phyloP scores from a whole-genome alignment of 2,113 vertebrate species.

The Otocyon megalotis region DNA sequence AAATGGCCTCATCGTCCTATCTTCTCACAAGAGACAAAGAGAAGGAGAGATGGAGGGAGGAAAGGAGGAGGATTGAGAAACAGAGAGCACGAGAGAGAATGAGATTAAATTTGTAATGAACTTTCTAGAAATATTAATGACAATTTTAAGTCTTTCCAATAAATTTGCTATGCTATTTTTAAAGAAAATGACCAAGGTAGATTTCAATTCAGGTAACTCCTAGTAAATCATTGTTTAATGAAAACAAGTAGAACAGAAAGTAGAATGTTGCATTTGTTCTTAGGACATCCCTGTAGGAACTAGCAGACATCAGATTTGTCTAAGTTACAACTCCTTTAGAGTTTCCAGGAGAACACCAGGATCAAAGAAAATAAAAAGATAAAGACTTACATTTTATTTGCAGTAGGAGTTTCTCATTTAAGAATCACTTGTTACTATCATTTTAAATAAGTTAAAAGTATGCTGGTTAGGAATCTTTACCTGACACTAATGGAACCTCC shows the following conservation, averaged over 20 bases:
- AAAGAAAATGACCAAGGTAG: constrained; percentile 15
- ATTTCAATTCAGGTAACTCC: constrained; percentile 42
- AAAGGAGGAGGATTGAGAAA: neutral
- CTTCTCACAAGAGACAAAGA: neutral
- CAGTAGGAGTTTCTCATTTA: constrained; percentile 58
- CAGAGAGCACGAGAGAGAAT: neutral
- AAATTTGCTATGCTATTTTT: constrained; percentile 38
- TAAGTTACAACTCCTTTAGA: constrained; percentile 58
- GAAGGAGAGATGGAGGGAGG: neutral
- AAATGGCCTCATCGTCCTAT: neutral
- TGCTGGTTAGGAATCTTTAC: constrained; percentile 63
- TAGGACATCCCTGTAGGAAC: neutral
- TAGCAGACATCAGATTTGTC: constrained; percentile 60
- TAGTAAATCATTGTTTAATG: constrained; percentile 72
- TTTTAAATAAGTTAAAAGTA: constrained; percentile 65
- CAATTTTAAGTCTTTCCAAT: constrained; percentile 45
- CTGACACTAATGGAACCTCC: constrained; percentile 77
- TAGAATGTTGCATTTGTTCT: constrained; percentile 22
- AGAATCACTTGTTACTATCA: constrained; percentile 57
- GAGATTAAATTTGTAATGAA: constrained; percentile 21
- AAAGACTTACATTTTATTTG: constrained; percentile 63
- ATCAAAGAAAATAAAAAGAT: constrained; percentile 78
- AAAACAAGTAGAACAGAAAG: constrained; percentile 40
- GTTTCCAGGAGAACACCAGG: constrained; percentile 51
- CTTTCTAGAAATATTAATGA: constrained; percentile 4